A percentile compares a stretch with the other conserved stretches of the same genome.
phyloP scores from a whole-genome alignment of 2,888 invertebrate genomes.

The Steinernema hermaphroditum region DNA sequence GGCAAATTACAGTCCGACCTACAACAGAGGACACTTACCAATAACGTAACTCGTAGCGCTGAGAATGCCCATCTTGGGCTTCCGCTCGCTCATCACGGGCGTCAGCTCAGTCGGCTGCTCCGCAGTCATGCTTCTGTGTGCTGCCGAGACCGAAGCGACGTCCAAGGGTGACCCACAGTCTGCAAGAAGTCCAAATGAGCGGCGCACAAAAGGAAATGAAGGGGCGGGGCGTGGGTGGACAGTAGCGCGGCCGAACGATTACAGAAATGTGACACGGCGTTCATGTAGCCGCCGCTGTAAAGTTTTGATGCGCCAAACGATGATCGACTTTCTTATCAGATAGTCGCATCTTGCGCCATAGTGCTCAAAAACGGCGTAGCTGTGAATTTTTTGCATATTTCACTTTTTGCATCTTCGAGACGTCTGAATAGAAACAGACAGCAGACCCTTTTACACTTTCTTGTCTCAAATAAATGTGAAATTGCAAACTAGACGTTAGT shows the following conservation, averaged over 20 bases:
- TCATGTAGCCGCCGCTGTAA: neutral
- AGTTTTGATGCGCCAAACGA: neutral
- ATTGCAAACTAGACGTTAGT: too few species aligned
- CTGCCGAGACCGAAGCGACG: conserved; percentile 11
- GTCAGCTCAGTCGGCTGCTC: conserved; percentile 4
- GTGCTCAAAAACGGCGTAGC: too few species aligned
- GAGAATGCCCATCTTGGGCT: conserved; percentile 52
- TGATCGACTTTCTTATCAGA: too few species aligned
- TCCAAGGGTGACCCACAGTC: conserved; percentile 9
- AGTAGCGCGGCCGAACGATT: conserved; percentile 1
- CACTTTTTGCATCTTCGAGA: too few species aligned
- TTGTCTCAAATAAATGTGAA: too few species aligned
- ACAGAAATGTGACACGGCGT: neutral
- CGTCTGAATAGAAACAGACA: too few species aligned
- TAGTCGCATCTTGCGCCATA: too few species aligned
- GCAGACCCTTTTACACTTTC: too few species aligned
- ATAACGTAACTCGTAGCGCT: conserved; percentile 53
- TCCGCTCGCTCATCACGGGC: neutral
- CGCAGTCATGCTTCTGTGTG: neutral
- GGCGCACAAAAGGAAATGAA: neutral
- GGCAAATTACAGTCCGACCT: neutral
- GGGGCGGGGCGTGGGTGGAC: neutral
- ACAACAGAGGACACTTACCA: conserved; percentile 36
- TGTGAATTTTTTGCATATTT: too few species aligned
- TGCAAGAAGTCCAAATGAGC: neutral